Percentiles rank a stretch among this genome's conserved stretches.
Conservation (phyloP, 2,113 vertebrate species). For the Paratilapia polleni region DNA sequence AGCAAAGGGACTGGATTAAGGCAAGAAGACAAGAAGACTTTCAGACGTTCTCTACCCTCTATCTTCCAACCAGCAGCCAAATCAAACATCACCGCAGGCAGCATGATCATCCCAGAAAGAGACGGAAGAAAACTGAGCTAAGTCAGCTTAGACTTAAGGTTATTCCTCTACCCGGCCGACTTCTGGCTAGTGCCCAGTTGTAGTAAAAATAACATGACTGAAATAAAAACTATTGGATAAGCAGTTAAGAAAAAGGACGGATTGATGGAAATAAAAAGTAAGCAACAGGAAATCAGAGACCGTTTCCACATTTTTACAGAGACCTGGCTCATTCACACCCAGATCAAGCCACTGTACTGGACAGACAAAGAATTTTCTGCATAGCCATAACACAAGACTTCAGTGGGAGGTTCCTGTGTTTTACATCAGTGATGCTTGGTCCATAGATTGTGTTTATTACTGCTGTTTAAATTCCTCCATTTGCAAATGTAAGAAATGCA, state of each 20-base stretch:
- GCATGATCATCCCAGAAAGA: not conserved
- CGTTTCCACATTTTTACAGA: not conserved
- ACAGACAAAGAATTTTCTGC: not conserved
- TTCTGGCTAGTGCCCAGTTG: not conserved
- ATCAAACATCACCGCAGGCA: not conserved
- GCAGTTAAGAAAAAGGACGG: not conserved
- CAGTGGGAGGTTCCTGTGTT: not conserved
- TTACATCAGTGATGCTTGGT: not conserved
- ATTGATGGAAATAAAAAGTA: not conserved
- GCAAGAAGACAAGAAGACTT: not conserved
- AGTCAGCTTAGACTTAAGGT: not conserved
- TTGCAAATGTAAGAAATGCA: not conserved
- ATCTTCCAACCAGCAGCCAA: not conserved
- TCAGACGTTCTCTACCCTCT: not conserved
- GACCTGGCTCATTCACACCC: too few relatives aligned
- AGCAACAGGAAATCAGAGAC: not conserved
- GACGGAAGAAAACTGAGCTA: not conserved
- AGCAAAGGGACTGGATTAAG: not conserved
- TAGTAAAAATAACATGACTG: not conserved
- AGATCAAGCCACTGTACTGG: too few relatives aligned
- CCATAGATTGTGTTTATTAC: not conserved
- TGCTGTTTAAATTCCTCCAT: not conserved
- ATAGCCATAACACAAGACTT: accelerated
- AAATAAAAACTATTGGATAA: not conserved
- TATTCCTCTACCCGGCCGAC: not conserved